A percentile compares a stretch with the other conserved stretches of the same genome.
Evolutionary conservation across 2,797 vertebrate genomes (phyloP).

Genomic region (Microcaecilia unicolor): DNA sequence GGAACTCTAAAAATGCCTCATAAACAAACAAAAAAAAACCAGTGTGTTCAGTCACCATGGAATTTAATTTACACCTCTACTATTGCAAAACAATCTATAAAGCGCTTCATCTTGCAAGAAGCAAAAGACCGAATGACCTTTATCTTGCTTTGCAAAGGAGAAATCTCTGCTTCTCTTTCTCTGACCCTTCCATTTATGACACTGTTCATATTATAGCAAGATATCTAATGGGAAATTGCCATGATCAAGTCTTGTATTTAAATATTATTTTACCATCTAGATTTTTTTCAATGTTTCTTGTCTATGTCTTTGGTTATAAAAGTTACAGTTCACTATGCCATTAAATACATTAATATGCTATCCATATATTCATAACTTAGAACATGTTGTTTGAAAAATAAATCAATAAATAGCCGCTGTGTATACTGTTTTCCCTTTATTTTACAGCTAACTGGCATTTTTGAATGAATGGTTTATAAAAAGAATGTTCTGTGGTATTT

Average conservation of each 20-base stretch:
- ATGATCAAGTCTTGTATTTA: not conserved
- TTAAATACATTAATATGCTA: too few species aligned
- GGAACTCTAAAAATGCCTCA: too few species aligned
- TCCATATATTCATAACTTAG: too few species aligned
- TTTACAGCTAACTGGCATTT: slow-evolving; percentile 6
- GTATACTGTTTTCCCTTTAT: slow-evolving; percentile 18
- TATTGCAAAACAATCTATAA: not conserved
- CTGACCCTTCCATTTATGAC: not conserved
- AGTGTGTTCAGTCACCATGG: not conserved
- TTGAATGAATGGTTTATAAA: slow-evolving; percentile 18
- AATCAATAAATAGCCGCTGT: slow-evolving; percentile 17
- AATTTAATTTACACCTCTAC: slow-evolving; percentile 21
- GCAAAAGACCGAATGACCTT: slow-evolving; percentile 2
- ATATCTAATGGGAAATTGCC: not conserved
- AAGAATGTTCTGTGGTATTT: slow-evolving; percentile 13
- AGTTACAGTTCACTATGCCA: too few species aligned
- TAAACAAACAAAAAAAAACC: too few species aligned
- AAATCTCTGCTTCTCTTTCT: not conserved
- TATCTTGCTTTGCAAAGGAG: not conserved
- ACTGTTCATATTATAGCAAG: too few species aligned
- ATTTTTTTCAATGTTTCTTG: too few species aligned
- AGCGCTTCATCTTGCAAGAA: not conserved
- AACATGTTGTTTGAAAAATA: too few species aligned
- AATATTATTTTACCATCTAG: not conserved
- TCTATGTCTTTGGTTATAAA: too few species aligned